Percentiles rank a stretch among this genome's conserved stretches.
Conservation (phyloP, 2,797 vertebrate species). For the Cynopterus sphinx region DNA sequence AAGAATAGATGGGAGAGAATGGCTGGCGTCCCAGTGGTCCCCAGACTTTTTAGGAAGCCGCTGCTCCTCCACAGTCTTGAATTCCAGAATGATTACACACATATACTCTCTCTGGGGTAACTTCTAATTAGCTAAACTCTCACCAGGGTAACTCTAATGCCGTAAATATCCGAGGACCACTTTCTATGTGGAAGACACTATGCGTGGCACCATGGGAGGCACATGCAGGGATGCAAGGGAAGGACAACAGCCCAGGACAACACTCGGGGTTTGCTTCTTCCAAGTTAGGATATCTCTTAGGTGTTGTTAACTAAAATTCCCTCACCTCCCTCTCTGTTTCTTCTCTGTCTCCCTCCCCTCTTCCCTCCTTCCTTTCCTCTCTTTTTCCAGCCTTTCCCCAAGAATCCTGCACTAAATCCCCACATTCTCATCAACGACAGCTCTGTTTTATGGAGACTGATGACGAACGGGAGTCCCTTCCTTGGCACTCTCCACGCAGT, state of each 20-base stretch:
- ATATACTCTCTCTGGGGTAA: neutral
- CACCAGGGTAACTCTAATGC: neutral
- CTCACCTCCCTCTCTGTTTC: neutral
- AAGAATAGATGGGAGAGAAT: neutral
- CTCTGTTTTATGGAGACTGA: neutral
- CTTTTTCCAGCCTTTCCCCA: neutral
- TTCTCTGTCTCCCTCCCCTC: neutral
- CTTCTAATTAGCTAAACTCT: neutral
- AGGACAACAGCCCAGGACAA: neutral
- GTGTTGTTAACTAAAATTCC: neutral
- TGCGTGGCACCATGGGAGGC: rapidly evolving
- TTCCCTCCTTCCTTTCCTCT: neutral
- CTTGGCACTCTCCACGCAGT: neutral
- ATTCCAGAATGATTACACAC: neutral
- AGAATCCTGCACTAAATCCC: neutral
- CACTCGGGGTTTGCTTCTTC: neutral
- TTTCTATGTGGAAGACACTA: neutral
- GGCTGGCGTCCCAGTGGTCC: neutral
- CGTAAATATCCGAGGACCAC: neutral
- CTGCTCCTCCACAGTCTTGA: neutral
- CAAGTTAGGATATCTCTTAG: neutral
- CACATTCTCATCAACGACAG: neutral
- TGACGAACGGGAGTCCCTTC: neutral
- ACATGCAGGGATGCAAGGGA: neutral
- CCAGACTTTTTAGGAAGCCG: neutral